Evolutionary conservation across 2,113 vertebrate species (phyloP).

Genomic region (Ranitomeya variabilis): DNA sequence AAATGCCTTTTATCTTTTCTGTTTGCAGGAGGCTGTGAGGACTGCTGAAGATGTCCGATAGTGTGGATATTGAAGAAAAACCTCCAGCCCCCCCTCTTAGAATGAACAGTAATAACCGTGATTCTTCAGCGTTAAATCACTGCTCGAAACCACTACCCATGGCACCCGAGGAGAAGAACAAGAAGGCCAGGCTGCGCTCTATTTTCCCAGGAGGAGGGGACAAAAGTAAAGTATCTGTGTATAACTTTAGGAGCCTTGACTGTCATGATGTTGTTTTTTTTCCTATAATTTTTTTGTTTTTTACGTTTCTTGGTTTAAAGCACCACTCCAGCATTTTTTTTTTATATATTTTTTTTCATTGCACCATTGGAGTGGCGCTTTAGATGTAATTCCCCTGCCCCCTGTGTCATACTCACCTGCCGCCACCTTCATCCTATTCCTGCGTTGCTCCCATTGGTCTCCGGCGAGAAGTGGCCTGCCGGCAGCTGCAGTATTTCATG

Average conservation of each 20-base stretch:
- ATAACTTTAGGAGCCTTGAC: constrained; percentile 16
- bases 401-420: too few relatives aligned
- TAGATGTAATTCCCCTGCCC: too few relatives aligned
- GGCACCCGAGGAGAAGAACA: constrained; percentile 99
- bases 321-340: too few relatives aligned
- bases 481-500: too few relatives aligned
- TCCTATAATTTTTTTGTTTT: not conserved
- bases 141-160: constrained; percentile 96
- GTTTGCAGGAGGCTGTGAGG: constrained; percentile 82
- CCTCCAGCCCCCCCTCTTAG: constrained; percentile 97
- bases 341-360: too few relatives aligned
- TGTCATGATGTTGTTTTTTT: not conserved
- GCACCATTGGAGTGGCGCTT: too few relatives aligned
- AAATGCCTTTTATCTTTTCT: constrained; percentile 18
- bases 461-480: too few relatives aligned
- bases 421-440: too few relatives aligned
- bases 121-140: constrained; percentile 93
- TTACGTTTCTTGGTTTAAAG: not conserved
- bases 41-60: constrained; percentile 95
- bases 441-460: too few relatives aligned
- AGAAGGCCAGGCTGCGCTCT: constrained; percentile 96
- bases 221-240: constrained; percentile 90
- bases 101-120: constrained; percentile 98
- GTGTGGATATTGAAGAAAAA: constrained; percentile 96
- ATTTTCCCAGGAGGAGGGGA: constrained; percentile 98